These are phyloP conservation scores for Epizoanthus illoricatus DNA, from an alignment of 92 coral and sea anemone genomes.

Conservation along the genomic window DNA sequence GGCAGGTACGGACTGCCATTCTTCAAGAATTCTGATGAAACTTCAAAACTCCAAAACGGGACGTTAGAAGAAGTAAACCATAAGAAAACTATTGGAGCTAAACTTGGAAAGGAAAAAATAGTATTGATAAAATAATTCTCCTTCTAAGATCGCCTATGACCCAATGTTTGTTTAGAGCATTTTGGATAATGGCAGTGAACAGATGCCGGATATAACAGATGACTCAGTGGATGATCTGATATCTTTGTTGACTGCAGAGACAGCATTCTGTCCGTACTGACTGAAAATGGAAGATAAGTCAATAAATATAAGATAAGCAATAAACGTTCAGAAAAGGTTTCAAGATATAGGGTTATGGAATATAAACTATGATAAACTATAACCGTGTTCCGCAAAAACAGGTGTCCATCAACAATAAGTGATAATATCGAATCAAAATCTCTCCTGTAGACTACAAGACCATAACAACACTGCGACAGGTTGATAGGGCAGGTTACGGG, in stretches of 20 bases:
- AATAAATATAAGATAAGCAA: slow-evolving; percentile 1
- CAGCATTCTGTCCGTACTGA: neutral
- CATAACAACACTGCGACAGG: too few relatives aligned
- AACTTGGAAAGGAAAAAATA: slow-evolving; percentile 4
- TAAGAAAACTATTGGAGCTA: slow-evolving; percentile 9
- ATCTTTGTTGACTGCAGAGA: neutral
- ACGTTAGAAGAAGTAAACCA: slow-evolving; percentile 8
- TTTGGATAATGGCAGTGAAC: slow-evolving; percentile 14
- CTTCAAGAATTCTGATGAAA: neutral
- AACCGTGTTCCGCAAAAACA: too few relatives aligned
- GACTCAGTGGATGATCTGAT: slow-evolving; percentile 39
- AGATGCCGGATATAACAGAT: slow-evolving; percentile 29
- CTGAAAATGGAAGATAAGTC: too few relatives aligned
- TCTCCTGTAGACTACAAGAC: too few relatives aligned
- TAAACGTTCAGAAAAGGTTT: neutral
- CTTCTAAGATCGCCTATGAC: slow-evolving; percentile 21
- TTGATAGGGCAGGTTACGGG: too few relatives aligned
- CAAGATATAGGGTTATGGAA: neutral
- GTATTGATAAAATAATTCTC: neutral
- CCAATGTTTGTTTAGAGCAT: slow-evolving; percentile 38
- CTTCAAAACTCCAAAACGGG: neutral
- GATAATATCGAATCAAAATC: too few relatives aligned
- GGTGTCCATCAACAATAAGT: too few relatives aligned
- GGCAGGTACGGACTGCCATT: slow-evolving; percentile 18
- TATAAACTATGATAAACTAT: too few relatives aligned